A percentile compares a stretch with the other conserved stretches of the same genome.
These are phyloP conservation scores for Crotophaga sulcirostris DNA, from an alignment of 2,113 vertebrate genomes.

Conservation along the genomic window DNA sequence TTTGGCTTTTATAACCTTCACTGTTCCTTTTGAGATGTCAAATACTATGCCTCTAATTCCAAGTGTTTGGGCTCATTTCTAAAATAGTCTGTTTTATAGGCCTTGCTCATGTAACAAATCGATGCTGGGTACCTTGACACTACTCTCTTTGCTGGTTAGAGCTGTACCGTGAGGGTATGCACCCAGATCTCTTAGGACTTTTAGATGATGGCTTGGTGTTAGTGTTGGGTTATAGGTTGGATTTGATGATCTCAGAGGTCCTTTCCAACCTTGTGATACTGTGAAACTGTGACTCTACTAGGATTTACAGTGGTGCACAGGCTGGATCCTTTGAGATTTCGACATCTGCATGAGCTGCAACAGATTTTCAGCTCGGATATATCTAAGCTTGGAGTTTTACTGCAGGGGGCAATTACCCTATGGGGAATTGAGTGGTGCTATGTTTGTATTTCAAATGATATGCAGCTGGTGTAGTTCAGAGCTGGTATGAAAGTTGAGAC, in stretches of 20 bases:
- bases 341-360: not conserved
- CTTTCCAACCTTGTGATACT: no score
- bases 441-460: not conserved
- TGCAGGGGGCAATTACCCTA: not conserved
- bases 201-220: no score
- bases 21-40: not conserved
- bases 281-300: no score
- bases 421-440: not conserved
- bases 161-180: not conserved
- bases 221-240: no score
- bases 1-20: not conserved
- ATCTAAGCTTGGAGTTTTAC: not conserved
- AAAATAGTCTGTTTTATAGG: not conserved
- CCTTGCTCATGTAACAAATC: fast-evolving
- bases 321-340: not conserved
- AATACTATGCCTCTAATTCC: not conserved
- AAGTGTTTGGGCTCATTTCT: not conserved
- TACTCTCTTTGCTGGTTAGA: not conserved
- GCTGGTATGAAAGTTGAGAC: not conserved
- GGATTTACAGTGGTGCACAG: fast-evolving
- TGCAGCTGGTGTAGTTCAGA: not conserved
- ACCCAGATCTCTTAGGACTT: not conserved
- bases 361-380: not conserved
- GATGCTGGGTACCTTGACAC: fast-evolving
- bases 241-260: no score